These are phyloP conservation scores for Drosophila siamana DNA, from an alignment of 2,888 invertebrate genomes.

Conservation along the genomic window DNA sequence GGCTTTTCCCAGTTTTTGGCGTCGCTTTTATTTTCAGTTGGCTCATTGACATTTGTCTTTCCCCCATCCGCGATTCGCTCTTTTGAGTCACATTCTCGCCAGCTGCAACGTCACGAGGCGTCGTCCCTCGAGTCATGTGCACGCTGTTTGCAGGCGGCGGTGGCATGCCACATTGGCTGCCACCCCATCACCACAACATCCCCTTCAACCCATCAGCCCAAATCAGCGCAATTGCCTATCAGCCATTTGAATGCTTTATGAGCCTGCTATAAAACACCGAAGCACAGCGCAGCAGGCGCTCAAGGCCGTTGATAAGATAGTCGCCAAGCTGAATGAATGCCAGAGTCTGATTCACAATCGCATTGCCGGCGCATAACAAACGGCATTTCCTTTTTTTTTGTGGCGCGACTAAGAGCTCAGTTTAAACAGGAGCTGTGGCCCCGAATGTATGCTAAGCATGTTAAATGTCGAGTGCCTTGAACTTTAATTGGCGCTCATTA, in stretches of 20 bases:
- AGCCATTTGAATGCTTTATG: slow-evolving; percentile 38
- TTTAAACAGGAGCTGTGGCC: slow-evolving; percentile 19
- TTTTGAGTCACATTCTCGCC: slow-evolving; percentile 6
- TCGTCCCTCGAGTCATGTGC: slow-evolving; percentile 50
- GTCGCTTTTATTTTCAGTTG: slow-evolving; percentile 51
- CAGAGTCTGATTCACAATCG: slow-evolving; percentile 9
- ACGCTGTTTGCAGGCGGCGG: slow-evolving; percentile 23
- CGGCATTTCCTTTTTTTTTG: slow-evolving; percentile 44
- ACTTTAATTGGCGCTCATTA: slow-evolving; percentile 30
- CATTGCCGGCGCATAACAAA: slow-evolving; percentile 40
- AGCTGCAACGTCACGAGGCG: slow-evolving; percentile 5
- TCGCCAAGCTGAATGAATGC: slow-evolving; percentile 13
- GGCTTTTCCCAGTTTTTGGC: too few relatives aligned
- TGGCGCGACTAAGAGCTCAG: slow-evolving; percentile 4
- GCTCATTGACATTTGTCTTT: slow-evolving; percentile 62
- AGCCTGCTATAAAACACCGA: slow-evolving; percentile 1
- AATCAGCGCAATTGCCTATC: too few relatives aligned
- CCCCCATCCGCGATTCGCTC: background rate
- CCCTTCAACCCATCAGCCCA: too few relatives aligned
- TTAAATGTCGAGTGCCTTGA: slow-evolving; percentile 20
- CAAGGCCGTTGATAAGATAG: slow-evolving; percentile 72
- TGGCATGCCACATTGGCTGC: slow-evolving; percentile 34
- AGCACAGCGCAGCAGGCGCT: slow-evolving; percentile 34
- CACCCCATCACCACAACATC: too few relatives aligned
- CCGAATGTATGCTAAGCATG: slow-evolving; percentile 18